Conservation (phyloP, 2,113 vertebrate species). For the Procavia capensis region DNA sequence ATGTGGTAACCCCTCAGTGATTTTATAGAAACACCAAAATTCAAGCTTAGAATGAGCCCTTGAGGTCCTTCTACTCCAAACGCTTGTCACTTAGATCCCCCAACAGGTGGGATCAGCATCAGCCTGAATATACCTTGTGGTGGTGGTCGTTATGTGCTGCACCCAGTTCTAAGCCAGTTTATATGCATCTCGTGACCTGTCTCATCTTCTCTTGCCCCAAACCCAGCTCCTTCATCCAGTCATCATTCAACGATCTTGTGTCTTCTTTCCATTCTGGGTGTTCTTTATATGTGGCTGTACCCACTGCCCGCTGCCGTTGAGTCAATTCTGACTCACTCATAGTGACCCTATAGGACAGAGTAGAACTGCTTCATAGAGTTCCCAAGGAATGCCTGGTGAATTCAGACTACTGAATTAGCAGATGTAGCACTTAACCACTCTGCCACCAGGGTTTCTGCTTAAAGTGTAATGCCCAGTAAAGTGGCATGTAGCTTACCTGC, state of each 20-base stretch:
- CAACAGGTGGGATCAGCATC: neutral
- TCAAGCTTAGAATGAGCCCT: neutral
- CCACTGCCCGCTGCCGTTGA: too few relatives aligned
- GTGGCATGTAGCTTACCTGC: neutral
- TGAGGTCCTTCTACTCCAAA: neutral
- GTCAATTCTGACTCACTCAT: too few relatives aligned
- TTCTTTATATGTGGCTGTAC: neutral
- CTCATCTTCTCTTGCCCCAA: neutral
- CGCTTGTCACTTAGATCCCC: neutral
- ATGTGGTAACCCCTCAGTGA: neutral
- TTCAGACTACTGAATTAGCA: too few relatives aligned
- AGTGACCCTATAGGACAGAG: too few relatives aligned
- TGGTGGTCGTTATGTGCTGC: rapidly evolving
- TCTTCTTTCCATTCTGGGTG: neutral
- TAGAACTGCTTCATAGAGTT: too few relatives aligned
- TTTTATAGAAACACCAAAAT: neutral
- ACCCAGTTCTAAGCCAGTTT: neutral
- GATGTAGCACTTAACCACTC: too few relatives aligned
- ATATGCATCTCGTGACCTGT: neutral
- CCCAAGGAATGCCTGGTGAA: too few relatives aligned
- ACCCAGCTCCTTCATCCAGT: neutral
- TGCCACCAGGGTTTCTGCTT: too few relatives aligned
- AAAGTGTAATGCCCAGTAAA: neutral
- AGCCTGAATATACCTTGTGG: neutral
- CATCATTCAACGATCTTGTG: neutral